Percentiles rank a stretch among this genome's conserved stretches.
These are phyloP conservation scores for Lichenostomus cassidix DNA, from an alignment of 2,113 vertebrate genomes.

Conservation along the genomic window DNA sequence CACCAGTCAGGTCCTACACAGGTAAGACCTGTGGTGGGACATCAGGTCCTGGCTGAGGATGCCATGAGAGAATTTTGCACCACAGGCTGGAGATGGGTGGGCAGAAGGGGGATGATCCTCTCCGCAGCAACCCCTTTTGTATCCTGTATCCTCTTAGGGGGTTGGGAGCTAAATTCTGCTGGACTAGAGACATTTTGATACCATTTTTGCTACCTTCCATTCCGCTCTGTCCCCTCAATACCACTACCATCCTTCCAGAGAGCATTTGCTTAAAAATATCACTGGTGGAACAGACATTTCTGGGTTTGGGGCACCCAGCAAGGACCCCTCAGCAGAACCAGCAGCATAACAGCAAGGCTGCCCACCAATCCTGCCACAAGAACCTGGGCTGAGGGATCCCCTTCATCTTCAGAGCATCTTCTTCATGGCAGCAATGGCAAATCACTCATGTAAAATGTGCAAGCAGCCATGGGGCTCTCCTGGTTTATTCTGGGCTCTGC, in stretches of 20 bases:
- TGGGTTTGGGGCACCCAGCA: rapidly evolving
- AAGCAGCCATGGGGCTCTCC: background rate
- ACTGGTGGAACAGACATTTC: background rate
- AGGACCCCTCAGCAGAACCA: background rate
- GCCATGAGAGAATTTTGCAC: background rate
- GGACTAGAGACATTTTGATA: background rate
- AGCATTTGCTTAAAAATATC: background rate
- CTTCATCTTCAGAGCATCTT: rapidly evolving
- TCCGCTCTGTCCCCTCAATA: background rate
- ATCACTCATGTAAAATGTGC: background rate
- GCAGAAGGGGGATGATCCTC: background rate
- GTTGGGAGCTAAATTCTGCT: background rate
- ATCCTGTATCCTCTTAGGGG: background rate
- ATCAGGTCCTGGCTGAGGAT: background rate
- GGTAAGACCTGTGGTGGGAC: rapidly evolving
- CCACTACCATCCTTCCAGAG: background rate
- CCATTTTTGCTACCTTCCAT: background rate
- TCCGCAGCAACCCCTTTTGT: background rate
- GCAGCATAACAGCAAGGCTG: rapidly evolving
- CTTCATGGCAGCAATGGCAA: rapidly evolving
- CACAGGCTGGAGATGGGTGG: background rate
- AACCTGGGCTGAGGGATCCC: background rate
- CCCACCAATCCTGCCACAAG: background rate
- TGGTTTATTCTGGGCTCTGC: background rate
- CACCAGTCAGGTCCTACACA: background rate